These are phyloP conservation scores for Abrostola triplasia DNA, from an alignment of 2,888 invertebrate species.

Conservation along the genomic window DNA sequence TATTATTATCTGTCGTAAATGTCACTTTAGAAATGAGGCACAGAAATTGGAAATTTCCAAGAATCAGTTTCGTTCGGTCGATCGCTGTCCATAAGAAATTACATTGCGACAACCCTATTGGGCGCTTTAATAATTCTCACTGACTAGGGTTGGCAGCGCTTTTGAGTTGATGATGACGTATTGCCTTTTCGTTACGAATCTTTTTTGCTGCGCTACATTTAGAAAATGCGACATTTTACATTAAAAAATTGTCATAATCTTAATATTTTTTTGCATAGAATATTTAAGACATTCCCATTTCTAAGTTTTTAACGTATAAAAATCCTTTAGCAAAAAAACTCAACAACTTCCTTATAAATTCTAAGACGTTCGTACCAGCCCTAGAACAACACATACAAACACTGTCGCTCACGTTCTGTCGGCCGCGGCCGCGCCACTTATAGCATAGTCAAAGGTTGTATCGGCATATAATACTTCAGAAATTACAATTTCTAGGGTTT, in stretches of 20 bases:
- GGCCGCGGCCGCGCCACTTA: no score
- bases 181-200: slow-evolving; percentile 13
- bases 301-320: no score
- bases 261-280: no score
- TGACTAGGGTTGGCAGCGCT: slow-evolving; percentile 32
- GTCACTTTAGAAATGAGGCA: slow-evolving; percentile 19
- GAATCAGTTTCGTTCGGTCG: slow-evolving; percentile 23
- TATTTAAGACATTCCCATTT: no score
- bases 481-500: no score
- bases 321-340: no score
- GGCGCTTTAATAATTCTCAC: slow-evolving; percentile 40
- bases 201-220: no score
- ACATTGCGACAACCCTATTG: slow-evolving; percentile 45
- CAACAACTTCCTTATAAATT: no score
- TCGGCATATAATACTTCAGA: no score
- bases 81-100: slow-evolving; percentile 34
- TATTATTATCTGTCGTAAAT: slow-evolving; percentile 26
- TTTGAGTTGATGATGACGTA: slow-evolving; percentile 30
- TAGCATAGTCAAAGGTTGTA: no score
- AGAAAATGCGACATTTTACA: no score
- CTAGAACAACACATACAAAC: not conserved
- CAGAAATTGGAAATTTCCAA: slow-evolving; percentile 25
- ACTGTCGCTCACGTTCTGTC: not conserved
- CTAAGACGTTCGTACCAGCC: not conserved
- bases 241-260: no score